Conservation (phyloP, 2,113 vertebrate species). For the Noctilio leporinus region DNA sequence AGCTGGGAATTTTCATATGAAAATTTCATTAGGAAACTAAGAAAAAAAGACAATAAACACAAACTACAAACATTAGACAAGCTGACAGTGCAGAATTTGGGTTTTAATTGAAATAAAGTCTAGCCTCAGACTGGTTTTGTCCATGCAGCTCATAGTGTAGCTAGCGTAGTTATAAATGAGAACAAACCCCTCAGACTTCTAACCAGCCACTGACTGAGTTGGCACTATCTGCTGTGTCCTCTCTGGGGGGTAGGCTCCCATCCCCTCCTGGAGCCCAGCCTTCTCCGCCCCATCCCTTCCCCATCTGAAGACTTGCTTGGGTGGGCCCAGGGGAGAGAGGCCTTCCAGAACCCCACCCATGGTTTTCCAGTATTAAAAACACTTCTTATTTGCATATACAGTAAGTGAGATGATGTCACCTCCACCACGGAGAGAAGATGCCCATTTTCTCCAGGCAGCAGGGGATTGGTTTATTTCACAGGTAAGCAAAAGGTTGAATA, state of each 20-base stretch:
- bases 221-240: not conserved
- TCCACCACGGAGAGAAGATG: not conserved
- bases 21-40: conserved; percentile 31
- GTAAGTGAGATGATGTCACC: not conserved
- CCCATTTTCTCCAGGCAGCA: not conserved
- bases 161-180: not conserved
- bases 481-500: not conserved
- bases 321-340: not conserved
- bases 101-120: not conserved
- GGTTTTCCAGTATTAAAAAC: not conserved
- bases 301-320: not conserved
- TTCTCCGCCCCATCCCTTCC: not conserved
- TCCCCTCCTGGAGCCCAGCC: not conserved
- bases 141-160: not conserved
- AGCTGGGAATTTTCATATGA: not conserved
- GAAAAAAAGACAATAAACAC: not conserved
- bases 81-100: not conserved
- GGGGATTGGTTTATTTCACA: not conserved
- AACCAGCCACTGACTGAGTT: not conserved
- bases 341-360: not conserved
- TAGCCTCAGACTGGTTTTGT: not conserved
- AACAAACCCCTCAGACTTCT: not conserved
- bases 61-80: not conserved
- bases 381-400: not conserved
- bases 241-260: not conserved